Percentiles rank a stretch among this genome's conserved stretches.
Conservation (phyloP, 2,113 vertebrate species). For the Hyaena hyaena region DNA sequence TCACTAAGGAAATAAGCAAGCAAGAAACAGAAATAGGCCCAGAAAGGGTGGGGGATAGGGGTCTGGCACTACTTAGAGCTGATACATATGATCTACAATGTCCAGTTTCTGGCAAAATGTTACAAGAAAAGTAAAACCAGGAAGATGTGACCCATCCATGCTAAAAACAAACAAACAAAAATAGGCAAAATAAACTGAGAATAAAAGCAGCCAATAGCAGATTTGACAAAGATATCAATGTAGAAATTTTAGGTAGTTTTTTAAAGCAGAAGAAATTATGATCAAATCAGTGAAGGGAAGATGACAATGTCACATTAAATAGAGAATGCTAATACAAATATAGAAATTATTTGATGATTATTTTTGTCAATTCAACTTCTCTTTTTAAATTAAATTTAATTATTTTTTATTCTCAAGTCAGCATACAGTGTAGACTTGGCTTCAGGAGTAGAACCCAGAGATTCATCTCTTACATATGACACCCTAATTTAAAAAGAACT, state of each 20-base stretch:
- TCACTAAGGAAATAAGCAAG: not conserved
- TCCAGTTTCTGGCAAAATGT: not conserved
- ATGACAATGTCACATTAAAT: not conserved
- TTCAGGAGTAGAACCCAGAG: too few relatives aligned
- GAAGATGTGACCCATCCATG: not conserved
- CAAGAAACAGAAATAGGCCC: not conserved
- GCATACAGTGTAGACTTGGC: too few relatives aligned
- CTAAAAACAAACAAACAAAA: not conserved
- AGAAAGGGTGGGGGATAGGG: not conserved
- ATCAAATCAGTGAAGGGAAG: not conserved
- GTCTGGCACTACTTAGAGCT: not conserved
- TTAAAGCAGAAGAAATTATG: not conserved
- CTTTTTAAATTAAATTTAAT: too few relatives aligned
- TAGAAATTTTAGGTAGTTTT: not conserved
- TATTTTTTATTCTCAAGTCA: too few relatives aligned
- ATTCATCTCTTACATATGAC: too few relatives aligned
- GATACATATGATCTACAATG: not conserved
- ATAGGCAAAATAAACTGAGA: not conserved
- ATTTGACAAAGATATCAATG: not conserved
- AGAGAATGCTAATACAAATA: not conserved
- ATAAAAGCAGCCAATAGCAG: not conserved
- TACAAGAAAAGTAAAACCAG: not conserved
- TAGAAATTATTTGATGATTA: not conserved
- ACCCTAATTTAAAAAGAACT: not conserved
- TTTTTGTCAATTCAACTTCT: too few relatives aligned